Conservation (phyloP, 2,797 vertebrate genomes). For the Rhinogobio ventralis region DNA sequence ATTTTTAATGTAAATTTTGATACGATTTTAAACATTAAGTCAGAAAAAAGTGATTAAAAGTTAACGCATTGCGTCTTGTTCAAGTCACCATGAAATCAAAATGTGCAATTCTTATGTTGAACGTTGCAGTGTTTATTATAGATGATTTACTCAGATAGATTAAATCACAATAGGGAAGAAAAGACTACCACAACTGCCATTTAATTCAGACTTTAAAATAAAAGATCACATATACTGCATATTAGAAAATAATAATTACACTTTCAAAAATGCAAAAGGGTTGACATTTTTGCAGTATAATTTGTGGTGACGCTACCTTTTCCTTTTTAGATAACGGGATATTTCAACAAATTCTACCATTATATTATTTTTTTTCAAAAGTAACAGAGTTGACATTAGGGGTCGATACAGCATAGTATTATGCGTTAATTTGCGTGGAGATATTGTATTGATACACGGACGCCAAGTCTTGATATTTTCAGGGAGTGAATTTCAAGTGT, state of each 20-base stretch:
- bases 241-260: too few relatives aligned
- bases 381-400: too few relatives aligned
- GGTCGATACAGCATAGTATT: background rate
- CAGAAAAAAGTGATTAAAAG: background rate
- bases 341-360: too few relatives aligned
- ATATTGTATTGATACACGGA: background rate
- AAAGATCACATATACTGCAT: too few relatives aligned
- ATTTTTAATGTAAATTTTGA: background rate
- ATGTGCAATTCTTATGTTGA: background rate
- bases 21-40: background rate
- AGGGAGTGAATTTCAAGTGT: background rate
- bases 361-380: background rate
- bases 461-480: background rate
- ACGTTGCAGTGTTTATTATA: background rate
- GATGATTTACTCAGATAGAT: background rate
- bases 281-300: background rate
- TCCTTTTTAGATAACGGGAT: too few relatives aligned
- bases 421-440: background rate
- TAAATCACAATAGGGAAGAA: too few relatives aligned
- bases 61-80: background rate
- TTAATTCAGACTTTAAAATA: too few relatives aligned
- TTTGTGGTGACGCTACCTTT: too few relatives aligned
- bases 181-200: too few relatives aligned
- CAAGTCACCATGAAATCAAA: background rate
- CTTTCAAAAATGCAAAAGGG: background rate